Base-by-base conservation (phyloP, 1,140 invertebrate species). In the Neodiprion pinetum region DNA sequence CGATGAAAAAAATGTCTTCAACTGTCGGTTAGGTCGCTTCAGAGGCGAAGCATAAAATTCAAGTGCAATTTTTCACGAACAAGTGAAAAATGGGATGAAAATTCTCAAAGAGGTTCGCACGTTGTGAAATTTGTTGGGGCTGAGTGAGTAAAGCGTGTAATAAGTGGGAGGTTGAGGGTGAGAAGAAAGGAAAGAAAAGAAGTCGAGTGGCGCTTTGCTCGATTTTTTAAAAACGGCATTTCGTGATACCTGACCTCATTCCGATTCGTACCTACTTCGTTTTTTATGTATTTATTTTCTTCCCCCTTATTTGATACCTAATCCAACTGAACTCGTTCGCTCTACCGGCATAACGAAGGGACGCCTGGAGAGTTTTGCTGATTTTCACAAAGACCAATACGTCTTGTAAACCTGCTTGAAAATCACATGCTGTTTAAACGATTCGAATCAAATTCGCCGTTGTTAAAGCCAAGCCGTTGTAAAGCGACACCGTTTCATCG, bases 191-290 rank as follows among this genome's bases (percentile, higher is more conserved):
- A 61, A 61, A 14, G 28, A 61, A 61, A 12, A 61, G 53, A 17
- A 61, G 53, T 61, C 53, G 53, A 61, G 53, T 61, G 53, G 53
- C 53, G 53, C 53, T 61, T 61, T 17, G n/a, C 53, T 61, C 11
- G 53, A 61, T 61, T 61, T 61, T 17, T 61, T 14, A 7, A 61
- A 61, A 61, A 40, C 11, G n/a, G 11, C 53, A 61, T 61, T 61
- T 17, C 53, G n/a, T 61, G 11, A 40, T 40, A 17, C n/a, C 53
- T 61, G 7, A 61, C 8, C 53, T 61, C 53, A 17, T 61, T 61
- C 53, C 7, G 53, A 61, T 9, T 61, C 53, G 53, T 61, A 17
- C 53, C 53, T 61, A 61, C 53, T 61, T 5, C 53, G 8, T 61
- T 61, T 9, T 8, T 5, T 14, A 14, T 5, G n/a, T 61, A 61